Conservation (phyloP, 2,888 invertebrate genomes). For the Cabera pusaria region DNA sequence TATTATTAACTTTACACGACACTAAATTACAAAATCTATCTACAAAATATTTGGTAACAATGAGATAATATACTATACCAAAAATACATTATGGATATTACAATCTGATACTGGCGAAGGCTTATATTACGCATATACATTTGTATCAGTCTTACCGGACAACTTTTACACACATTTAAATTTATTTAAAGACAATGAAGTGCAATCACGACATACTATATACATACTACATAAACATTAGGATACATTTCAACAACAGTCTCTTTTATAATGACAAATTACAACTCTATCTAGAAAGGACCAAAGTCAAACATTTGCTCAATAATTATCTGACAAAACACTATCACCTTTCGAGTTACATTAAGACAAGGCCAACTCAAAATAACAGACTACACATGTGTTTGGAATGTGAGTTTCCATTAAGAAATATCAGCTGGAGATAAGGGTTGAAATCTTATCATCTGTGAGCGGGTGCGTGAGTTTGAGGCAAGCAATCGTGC, state of each 20-base stretch:
- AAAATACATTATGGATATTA: slow-evolving; percentile 67
- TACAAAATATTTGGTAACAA: slow-evolving; percentile 83
- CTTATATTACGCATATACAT: slow-evolving; percentile 53
- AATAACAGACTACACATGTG: slow-evolving; percentile 73
- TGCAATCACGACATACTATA: slow-evolving; percentile 50
- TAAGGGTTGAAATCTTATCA: slow-evolving; percentile 70
- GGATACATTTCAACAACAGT: slow-evolving; percentile 59
- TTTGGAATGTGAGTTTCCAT: slow-evolving; percentile 78
- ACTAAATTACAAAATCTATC: slow-evolving; percentile 58
- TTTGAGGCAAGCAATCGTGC: slow-evolving; percentile 78
- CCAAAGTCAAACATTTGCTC: slow-evolving; percentile 55
- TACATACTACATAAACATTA: slow-evolving; percentile 50
- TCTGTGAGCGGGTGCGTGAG: slow-evolving; percentile 74
- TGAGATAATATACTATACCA: slow-evolving; percentile 78
- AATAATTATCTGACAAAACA: slow-evolving; percentile 54
- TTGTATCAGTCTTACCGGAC: slow-evolving; percentile 74
- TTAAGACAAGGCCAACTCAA: slow-evolving; percentile 70
- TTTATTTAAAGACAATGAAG: slow-evolving; percentile 45
- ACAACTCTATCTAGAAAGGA: slow-evolving; percentile 54
- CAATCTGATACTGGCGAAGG: slow-evolving; percentile 71
- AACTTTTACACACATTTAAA: slow-evolving; percentile 34
- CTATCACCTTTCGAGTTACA: slow-evolving; percentile 63
- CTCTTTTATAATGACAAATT: slow-evolving; percentile 52
- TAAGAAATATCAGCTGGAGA: slow-evolving; percentile 69
- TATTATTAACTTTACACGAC: slow-evolving; percentile 48